A percentile compares a stretch with the other conserved stretches of the same genome.
Evolutionary conservation across 1,140 invertebrate genomes (phyloP).

Genomic region (Drosophila parabipectinata): DNA sequence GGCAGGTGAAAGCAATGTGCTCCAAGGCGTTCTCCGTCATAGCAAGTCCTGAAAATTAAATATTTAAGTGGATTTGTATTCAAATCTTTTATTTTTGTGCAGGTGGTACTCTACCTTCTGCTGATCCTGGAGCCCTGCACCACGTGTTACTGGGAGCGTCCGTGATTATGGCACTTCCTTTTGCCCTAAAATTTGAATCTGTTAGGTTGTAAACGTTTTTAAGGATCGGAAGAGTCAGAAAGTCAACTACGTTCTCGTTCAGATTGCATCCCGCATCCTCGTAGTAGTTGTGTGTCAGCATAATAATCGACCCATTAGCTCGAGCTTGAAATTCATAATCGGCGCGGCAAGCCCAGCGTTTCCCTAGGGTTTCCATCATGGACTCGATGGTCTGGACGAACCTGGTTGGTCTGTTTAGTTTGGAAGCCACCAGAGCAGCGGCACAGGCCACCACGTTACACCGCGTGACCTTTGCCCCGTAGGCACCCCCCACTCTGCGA

Average conservation of each 20-base stretch:
- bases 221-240: constrained; percentile 74
- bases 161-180: constrained; percentile 86
- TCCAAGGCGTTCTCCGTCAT: constrained; percentile 92
- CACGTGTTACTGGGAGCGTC: constrained; percentile 88
- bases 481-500: constrained; percentile 89
- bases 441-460: constrained; percentile 85
- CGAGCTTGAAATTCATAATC: constrained; percentile 87
- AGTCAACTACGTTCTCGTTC: constrained; percentile 86
- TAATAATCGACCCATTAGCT: constrained; percentile 87
- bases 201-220: constrained; percentile 86
- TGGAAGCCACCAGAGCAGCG: constrained; percentile 87
- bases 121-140: constrained; percentile 86
- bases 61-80: neutral
- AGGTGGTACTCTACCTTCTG: constrained; percentile 85
- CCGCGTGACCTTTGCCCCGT: constrained; percentile 88
- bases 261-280: constrained; percentile 87
- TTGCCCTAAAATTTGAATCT: constrained; percentile 85
- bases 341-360: constrained; percentile 85
- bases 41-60: constrained; percentile 85
- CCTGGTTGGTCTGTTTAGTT: constrained; percentile 87
- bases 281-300: constrained; percentile 87
- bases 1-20: constrained; percentile 88
- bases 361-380: constrained; percentile 88
- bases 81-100: neutral
- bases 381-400: constrained; percentile 88